Evolutionary conservation across 1,140 invertebrate species (phyloP).

Genomic region (Stegodyphus mimosarum): DNA sequence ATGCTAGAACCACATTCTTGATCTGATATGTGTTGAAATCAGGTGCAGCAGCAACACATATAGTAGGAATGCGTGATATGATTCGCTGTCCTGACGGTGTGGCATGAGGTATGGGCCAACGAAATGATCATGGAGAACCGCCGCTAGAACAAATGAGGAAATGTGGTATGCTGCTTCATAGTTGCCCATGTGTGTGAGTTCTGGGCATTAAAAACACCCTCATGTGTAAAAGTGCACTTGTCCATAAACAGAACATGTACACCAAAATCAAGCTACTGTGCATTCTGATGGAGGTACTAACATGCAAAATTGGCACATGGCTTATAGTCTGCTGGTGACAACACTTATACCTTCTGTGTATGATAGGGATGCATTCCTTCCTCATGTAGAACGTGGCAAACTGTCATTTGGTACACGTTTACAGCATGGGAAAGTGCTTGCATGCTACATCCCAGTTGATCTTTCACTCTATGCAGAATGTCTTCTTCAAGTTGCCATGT

Average conservation of each 20-base stretch:
- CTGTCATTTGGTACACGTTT: neutral
- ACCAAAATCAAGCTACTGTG: neutral
- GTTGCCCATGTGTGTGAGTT: neutral
- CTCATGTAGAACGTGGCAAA: neutral
- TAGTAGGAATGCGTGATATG: too few species aligned
- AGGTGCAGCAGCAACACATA: too few species aligned
- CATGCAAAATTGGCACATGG: slow-evolving; percentile 17
- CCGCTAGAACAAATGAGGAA: neutral
- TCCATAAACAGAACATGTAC: slow-evolving; percentile 1
- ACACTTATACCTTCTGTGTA: slow-evolving; percentile 40
- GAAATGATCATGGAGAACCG: neutral
- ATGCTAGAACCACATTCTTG: too few species aligned
- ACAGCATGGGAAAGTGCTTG: slow-evolving; percentile 2
- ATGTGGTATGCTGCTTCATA: neutral
- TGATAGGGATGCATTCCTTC: too few species aligned
- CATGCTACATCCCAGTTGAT: neutral
- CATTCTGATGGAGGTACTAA: neutral
- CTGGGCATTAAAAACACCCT: neutral
- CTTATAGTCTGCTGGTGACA: slow-evolving; percentile 8
- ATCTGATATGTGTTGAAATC: too few species aligned
- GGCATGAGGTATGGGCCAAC: neutral
- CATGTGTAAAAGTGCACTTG: neutral
- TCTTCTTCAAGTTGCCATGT: neutral
- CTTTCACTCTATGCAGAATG: too few species aligned
- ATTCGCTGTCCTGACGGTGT: too few species aligned